These are phyloP conservation scores for Stichodactyla helianthus DNA, from an alignment of 64 coral and sea anemone species.

Conservation along the genomic window DNA sequence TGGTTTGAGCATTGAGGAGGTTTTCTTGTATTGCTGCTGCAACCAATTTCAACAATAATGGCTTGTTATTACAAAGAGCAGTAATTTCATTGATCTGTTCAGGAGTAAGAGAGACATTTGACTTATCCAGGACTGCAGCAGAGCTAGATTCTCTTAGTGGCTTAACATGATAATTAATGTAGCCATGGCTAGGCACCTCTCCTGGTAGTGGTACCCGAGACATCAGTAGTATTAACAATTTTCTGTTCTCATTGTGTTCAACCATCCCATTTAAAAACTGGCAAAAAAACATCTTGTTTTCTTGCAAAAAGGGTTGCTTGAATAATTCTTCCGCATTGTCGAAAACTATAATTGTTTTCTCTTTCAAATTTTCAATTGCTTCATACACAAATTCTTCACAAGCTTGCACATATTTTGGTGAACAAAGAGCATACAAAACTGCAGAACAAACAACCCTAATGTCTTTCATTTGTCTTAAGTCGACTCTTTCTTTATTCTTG, in stretches of 20 bases:
- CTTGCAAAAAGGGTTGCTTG: neutral
- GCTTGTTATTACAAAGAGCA: neutral
- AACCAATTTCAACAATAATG: neutral
- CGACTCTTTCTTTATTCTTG: neutral
- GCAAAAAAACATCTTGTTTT: neutral
- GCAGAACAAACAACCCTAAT: neutral
- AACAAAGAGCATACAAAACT: neutral
- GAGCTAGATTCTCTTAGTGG: neutral
- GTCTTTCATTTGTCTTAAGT: neutral
- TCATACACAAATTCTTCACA: neutral
- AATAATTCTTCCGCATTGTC: neutral
- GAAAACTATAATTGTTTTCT: neutral
- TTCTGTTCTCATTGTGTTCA: neutral
- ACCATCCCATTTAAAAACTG: neutral
- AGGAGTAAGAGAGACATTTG: neutral
- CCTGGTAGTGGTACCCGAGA: neutral
- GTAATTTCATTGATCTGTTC: neutral
- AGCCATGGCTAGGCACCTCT: neutral
- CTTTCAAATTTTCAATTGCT: neutral
- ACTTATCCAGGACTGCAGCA: neutral
- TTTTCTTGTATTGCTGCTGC: neutral
- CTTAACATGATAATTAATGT: neutral
- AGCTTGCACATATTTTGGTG: neutral
- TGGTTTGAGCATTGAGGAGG: neutral
- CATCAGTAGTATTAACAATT: neutral